Conservation (phyloP, 2,888 invertebrate species). For the Tortrix viridana region DNA sequence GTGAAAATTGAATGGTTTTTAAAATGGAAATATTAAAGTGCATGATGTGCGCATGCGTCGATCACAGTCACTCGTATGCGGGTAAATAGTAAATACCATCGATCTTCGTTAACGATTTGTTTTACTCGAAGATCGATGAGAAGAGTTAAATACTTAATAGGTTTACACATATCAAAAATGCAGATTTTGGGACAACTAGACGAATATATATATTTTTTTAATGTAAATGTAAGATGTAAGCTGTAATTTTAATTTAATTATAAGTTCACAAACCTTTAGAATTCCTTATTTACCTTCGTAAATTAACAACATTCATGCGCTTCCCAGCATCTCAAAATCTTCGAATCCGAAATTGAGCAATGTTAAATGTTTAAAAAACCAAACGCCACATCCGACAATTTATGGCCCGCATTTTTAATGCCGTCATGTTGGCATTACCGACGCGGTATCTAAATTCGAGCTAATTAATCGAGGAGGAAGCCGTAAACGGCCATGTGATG, state of each 20-base stretch:
- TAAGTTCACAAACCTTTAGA: too few species aligned
- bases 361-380: constrained; percentile 28
- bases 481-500: constrained; percentile 52
- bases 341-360: constrained; percentile 27
- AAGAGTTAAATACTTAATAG: background rate
- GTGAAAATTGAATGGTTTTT: constrained; percentile 6
- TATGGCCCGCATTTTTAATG: constrained; percentile 41
- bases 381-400: constrained; percentile 40
- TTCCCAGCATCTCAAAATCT: constrained; percentile 26
- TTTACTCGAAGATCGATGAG: background rate
- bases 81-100: constrained; percentile 8
- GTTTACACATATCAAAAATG: background rate
- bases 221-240: too few species aligned
- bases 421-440: constrained; percentile 39
- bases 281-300: too few species aligned
- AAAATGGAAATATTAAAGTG: background rate
- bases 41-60: constrained; percentile 20
- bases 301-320: background rate
- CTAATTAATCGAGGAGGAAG: constrained; percentile 51
- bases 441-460: constrained; percentile 38
- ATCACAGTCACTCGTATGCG: constrained; percentile 25
- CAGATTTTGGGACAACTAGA: too few species aligned
- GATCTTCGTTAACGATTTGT: constrained; percentile 13
- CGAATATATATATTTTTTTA: too few species aligned
- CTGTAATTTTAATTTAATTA: too few species aligned